Evolutionary conservation across 1,140 invertebrate species (phyloP), one percentile per base, ranked within the genome.

Genomic region (Rhyzopertha dominica): DNA sequence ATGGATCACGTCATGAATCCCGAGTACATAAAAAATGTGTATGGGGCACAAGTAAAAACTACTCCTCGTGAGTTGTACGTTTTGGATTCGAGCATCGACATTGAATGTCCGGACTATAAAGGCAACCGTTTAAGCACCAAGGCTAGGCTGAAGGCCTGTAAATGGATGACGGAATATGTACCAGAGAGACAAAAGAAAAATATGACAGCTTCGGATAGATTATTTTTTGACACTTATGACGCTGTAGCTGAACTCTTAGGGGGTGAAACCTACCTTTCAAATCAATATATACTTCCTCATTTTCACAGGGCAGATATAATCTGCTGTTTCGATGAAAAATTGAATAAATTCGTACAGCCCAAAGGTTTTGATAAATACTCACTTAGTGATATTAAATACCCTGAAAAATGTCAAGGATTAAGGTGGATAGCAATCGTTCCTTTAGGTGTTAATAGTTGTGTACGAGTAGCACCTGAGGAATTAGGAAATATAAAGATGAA

Each of bases 91-190:
- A 69, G 69, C 25, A 55, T 74, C 0, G 68, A 72, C 44, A 66
- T 82, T 58, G 79, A 82, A 56, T 65, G 74, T 23, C 69, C 74
- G 3, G 60, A 75, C 25, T 82, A 81, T 53, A 56, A 54, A 17
- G 79, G 78, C 3, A 67, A 69, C 20, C 57, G 70, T 18, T 55
- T 82, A 13, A 42, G 52, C 5, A 51, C 64, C 1, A 59, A 61
- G 13, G 14, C 64, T 24, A 52, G 62, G 16, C 49, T 51, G 10
- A 69, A 61, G 31, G 59, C 77, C 43, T 55, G 62, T 2, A 75
- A 75, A 51, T 59, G 66, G 44, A 54, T 66, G 12, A 67, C 64
- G 0, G 66, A 73, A 20, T 73, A 66, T 44, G 58, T 72, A 17
- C 74, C 75, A 0, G 40, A 53, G 9, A 55, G 74, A 62, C 66